phyloP scores from a whole-genome alignment of 2,113 vertebrate genomes.

The Neotoma lepida region DNA sequence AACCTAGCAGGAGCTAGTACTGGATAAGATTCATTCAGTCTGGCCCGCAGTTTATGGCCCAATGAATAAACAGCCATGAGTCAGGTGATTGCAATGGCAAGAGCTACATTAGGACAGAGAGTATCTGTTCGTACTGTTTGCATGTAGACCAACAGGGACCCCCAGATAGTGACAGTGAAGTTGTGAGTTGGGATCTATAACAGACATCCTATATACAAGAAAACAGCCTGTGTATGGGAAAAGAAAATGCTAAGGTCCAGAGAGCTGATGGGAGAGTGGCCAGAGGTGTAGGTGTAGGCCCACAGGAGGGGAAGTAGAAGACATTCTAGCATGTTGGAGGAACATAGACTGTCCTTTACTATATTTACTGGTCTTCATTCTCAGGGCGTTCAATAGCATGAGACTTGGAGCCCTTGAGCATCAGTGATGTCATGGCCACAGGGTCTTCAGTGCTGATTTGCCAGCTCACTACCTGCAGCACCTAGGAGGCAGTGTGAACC shows the following conservation, averaged over 20 bases:
- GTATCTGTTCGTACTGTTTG: no score
- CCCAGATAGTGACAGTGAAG: not conserved
- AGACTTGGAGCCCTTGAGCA: not conserved
- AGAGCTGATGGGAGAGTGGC: not conserved
- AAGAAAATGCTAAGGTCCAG: not conserved
- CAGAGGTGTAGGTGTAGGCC: fast-evolving
- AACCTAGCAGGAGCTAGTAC: not conserved
- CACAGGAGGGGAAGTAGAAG: fast-evolving
- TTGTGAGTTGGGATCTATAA: not conserved
- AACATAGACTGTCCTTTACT: not conserved
- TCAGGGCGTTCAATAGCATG: not conserved
- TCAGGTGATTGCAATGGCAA: fast-evolving
- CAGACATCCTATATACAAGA: not conserved
- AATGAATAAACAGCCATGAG: not conserved
- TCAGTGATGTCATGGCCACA: not conserved
- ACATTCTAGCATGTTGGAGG: not conserved
- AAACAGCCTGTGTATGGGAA: not conserved
- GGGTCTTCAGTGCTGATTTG: not conserved
- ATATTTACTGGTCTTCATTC: no score
- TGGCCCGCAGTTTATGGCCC: not conserved
- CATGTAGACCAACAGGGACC: not conserved
- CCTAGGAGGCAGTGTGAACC: not conserved
- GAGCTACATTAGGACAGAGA: not conserved
- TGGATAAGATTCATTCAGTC: not conserved
- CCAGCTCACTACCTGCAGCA: not conserved